A percentile compares a stretch with the other conserved stretches of the same genome.
phyloP scores from a whole-genome alignment of 2,113 vertebrate genomes.

The Hydropotes inermis region DNA sequence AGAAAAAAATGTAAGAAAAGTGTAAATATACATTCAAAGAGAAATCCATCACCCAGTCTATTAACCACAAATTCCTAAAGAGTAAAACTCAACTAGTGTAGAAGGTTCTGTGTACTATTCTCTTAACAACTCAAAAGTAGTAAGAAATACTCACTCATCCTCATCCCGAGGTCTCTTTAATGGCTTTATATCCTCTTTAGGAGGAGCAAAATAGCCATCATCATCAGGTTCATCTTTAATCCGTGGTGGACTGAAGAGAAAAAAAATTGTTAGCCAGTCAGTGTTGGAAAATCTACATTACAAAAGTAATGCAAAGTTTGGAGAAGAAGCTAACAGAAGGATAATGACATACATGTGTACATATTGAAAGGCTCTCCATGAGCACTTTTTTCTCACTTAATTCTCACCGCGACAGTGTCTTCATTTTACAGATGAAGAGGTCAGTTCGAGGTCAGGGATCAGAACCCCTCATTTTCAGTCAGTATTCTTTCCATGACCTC shows the following conservation, averaged over 20 bases:
- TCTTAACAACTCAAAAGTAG: background rate
- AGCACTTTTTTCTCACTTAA: background rate
- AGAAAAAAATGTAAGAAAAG: slow-evolving; percentile 15
- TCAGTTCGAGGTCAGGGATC: background rate
- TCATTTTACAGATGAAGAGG: background rate
- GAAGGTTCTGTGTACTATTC: background rate
- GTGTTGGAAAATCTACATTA: background rate
- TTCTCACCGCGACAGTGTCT: background rate
- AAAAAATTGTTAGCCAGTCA: slow-evolving; percentile 23
- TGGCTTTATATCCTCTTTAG: slow-evolving; percentile 88
- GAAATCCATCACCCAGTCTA: background rate
- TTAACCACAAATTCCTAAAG: slow-evolving; percentile 19
- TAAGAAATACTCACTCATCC: slow-evolving; percentile 88
- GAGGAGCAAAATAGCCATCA: slow-evolving; percentile 86
- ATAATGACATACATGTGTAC: background rate
- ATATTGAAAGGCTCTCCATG: background rate
- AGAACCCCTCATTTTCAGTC: background rate
- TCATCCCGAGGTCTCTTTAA: slow-evolving; percentile 90
- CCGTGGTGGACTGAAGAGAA: slow-evolving; percentile 82
- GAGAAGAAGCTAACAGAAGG: background rate
- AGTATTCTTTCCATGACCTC: background rate
- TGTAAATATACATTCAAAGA: background rate
- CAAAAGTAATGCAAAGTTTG: background rate
- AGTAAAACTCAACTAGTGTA: background rate
- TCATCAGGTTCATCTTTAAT: slow-evolving; percentile 94